Conservation (phyloP, 1,140 invertebrate species). For the Philotrypesis tridentata region DNA sequence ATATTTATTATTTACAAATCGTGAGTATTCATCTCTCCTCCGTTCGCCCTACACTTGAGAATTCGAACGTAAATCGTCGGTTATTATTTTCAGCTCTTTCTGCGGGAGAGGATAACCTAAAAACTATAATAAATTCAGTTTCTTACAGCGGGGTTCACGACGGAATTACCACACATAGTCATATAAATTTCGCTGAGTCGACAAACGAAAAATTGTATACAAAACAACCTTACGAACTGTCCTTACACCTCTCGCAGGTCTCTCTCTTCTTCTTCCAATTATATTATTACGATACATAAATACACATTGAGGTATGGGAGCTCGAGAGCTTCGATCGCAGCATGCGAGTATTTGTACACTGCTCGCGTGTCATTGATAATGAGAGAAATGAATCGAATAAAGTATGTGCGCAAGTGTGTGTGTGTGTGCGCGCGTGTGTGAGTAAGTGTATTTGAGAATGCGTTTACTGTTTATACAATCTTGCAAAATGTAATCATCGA, state of each 20-base stretch:
- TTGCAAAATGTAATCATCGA: not conserved
- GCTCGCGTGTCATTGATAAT: not conserved
- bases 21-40: conserved; percentile 10
- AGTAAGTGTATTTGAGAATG: too few relatives aligned
- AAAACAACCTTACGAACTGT: not conserved
- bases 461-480: not conserved
- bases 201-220: too few relatives aligned
- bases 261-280: not conserved
- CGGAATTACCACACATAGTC: not conserved
- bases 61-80: not conserved
- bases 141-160: not conserved
- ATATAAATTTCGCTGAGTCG: not conserved
- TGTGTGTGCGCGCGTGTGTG: too few relatives aligned
- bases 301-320: conserved; percentile 19
- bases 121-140: not conserved
- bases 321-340: not conserved
- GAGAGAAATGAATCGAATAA: conserved; percentile 1
- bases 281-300: conserved; percentile 29
- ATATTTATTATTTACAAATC: conserved; percentile 44
- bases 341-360: not conserved
- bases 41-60: not conserved
- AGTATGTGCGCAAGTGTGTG: too few relatives aligned
- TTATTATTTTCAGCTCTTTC: too few relatives aligned
- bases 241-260: not conserved
- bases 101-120: not conserved